Conservation (phyloP, 2,888 invertebrate genomes). For the Leptopilina syphax region DNA sequence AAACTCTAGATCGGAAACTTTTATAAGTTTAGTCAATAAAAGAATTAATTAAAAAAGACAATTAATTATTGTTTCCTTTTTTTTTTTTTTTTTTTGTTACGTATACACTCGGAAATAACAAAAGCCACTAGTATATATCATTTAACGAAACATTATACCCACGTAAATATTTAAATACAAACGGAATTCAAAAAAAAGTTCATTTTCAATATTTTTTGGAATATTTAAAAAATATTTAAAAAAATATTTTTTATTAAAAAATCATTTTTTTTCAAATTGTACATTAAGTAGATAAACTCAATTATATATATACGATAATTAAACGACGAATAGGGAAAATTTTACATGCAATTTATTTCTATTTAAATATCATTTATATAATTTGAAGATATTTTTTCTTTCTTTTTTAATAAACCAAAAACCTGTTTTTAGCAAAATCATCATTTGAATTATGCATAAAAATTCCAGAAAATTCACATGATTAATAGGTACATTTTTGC, state of each 20-base stretch:
- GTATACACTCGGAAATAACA: too few species aligned
- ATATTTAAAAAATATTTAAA: too few species aligned
- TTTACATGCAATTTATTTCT: constrained; percentile 18
- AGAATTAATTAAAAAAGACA: neutral
- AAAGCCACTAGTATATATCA: too few species aligned
- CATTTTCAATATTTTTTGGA: too few species aligned
- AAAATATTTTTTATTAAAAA: neutral
- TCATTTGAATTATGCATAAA: constrained; percentile 25
- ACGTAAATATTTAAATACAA: too few species aligned
- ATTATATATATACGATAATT: neutral
- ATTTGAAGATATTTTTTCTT: constrained; percentile 49
- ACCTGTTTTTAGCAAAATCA: neutral
- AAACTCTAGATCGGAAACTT: neutral
- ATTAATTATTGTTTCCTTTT: neutral
- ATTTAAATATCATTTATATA: constrained; percentile 43
- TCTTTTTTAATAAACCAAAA: neutral
- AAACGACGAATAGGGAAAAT: neutral
- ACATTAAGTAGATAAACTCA: neutral
- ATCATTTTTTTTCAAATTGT: neutral
- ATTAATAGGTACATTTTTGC: constrained; percentile 26
- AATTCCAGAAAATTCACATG: constrained; percentile 19
- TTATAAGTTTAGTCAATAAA: neutral
- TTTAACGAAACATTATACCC: too few species aligned
- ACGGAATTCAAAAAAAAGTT: too few species aligned
- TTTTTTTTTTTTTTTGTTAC: too few species aligned